Evolutionary conservation across 2,113 vertebrate genomes (phyloP), one percentile per base, ranked within the genome.

Genomic region (Redunca redunca): DNA sequence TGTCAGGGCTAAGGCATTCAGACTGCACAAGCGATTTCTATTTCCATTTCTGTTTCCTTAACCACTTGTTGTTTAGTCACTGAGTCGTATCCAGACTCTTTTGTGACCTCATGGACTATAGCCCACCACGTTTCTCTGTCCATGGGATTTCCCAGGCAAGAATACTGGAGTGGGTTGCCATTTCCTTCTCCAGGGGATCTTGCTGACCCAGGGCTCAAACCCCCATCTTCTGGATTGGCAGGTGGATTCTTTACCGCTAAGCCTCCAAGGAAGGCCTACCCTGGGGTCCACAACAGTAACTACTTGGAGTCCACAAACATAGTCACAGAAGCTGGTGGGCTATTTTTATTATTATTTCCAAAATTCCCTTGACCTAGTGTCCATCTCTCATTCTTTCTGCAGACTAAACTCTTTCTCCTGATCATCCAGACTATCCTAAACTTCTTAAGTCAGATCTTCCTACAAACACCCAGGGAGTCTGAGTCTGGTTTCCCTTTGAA

Each of bases 401-500:
- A 30, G 15, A 36, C 15, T 82, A 33, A 80, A 80, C 14, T 43
- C 17, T 23, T 91, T 53, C n/a, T 95, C 5, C 71, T 14, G 48
- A 9, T 64, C 17, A 55, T 78, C 33, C 74, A 90, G 43, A 58
- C 13, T 25, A 11, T 95, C 77, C 67, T 62, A 9, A 67, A 36
- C 3, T 85, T 93, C 64, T 85, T 89, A 93, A 74, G 23, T 77
- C 33, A 36, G 26, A 36, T 91, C 82, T 95, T 58, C 48, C 74
- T 82, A 48, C 25, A n/a, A 46, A 91, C 30, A 28, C 50, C 43
- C 64, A 4, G 19, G 25, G 19, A 81, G 33, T 46, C 52, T 7
- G 12, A 74, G 21, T 53, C 62, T 67, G 50, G 28, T 48, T 89
- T 94, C 67, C 43, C 85, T 98, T 94, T 90, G 88, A 98, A 95